Evolutionary conservation across 2,113 vertebrate species (phyloP).

Genomic region (Microtus oregoni): DNA sequence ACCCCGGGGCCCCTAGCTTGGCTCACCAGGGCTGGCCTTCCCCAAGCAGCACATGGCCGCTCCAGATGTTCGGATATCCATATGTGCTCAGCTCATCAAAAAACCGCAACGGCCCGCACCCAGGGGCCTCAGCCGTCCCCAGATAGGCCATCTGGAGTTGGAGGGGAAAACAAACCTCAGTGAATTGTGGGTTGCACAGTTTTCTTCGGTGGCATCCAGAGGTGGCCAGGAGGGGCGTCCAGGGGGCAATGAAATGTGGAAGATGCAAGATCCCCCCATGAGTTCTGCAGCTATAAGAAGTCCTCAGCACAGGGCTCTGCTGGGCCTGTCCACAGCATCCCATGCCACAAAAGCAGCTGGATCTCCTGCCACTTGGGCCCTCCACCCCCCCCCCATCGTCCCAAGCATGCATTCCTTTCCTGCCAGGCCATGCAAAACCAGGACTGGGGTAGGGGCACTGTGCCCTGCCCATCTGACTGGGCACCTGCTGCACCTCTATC

Average conservation of each 20-base stretch:
- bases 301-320: not conserved
- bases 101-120: constrained; percentile 85
- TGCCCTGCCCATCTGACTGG: too few species aligned
- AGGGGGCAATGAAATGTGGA: fast-evolving
- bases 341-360: too few species aligned
- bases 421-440: not conserved
- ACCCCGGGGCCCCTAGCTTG: constrained; percentile 81
- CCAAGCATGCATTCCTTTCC: too few species aligned
- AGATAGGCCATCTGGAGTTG: constrained; percentile 89
- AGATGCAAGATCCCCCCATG: not conserved
- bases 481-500: not conserved
- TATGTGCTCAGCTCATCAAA: constrained; percentile 91
- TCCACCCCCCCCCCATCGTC: too few species aligned
- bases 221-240: not conserved
- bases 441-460: too few species aligned
- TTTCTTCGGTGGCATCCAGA: constrained; percentile 23
- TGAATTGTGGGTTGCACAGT: constrained; percentile 85
- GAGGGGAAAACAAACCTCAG: constrained; percentile 76
- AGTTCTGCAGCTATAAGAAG: not conserved
- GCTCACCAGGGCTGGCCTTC: constrained; percentile 88
- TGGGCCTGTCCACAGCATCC: not conserved
- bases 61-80: constrained; percentile 93
- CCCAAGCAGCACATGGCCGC: constrained; percentile 90
- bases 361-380: not conserved
- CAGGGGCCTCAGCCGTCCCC: constrained; percentile 84